Base-by-base conservation (phyloP, 2,797 vertebrate genomes). In the Acrossocheilus wenchowensis region DNA sequence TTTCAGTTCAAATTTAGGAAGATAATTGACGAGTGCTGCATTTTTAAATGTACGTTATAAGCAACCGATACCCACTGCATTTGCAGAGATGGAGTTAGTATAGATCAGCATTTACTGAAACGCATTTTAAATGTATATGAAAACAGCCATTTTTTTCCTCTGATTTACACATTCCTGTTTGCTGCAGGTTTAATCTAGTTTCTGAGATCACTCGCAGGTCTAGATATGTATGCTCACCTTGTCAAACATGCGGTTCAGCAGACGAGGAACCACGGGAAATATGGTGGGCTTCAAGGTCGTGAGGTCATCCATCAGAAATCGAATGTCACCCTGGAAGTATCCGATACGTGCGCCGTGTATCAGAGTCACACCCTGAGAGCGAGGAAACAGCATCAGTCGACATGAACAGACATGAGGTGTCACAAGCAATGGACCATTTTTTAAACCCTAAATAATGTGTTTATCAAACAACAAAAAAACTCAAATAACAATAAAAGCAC, bases 171-270 rank as follows among this genome's bases (percentile, higher is more conserved):
- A 23, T 36, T 23, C 10, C 17, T 34, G 26, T 39, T 10, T 50
- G n/a, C 72, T 17, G n/a, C 11, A 9, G 72, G 45, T 34, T 19
- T 36, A 75, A 34, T 7, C 72, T 6, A n/a, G 30, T 34, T 11
- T 79, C 6, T 62, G 7, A 12, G 36, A 30, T 21, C 34, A 34
- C 60, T 68, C 64, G 8, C 34, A 68, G 41, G 60, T 17, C 30
- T 19, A 66, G 15, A 50, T 50, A 3, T 69, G 73, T 39, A 10
- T 10, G 1, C 94, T 95, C 91, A 99, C 98, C 95, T 95, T 97
- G 88, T 99, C 98, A 89, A 97, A 98, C 97, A 99, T 99, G 88
- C 98, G 97, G 93, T 99, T 99, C 89, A 99, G 94, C 60, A 99
- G 93, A 41, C 98, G 96, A 1, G 98, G 98, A 66, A 99, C 98